These are phyloP conservation scores for Sebastes fasciatus DNA, from an alignment of 2,113 vertebrate genomes.

Conservation along the genomic window DNA sequence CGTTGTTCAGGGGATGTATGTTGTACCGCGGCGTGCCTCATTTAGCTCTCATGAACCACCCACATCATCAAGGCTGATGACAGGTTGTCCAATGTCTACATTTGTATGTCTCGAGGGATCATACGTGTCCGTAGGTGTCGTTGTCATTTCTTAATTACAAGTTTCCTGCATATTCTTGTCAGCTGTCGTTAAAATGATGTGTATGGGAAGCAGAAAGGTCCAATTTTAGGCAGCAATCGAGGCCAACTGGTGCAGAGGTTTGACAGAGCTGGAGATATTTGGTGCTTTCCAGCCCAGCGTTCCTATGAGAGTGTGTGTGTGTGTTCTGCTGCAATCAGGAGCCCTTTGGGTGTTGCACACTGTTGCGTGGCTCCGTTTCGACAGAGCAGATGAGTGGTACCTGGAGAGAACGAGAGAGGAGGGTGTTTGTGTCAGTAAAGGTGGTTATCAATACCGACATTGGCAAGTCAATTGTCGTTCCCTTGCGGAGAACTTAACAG, in stretches of 20 bases:
- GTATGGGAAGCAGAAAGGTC: background rate
- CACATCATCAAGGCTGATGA: constrained; percentile 23
- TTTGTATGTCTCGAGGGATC: background rate
- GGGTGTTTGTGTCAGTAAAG: background rate
- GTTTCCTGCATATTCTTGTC: constrained; percentile 16
- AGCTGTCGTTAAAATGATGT: constrained; percentile 9
- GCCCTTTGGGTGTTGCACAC: constrained; percentile 63
- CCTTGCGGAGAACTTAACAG: background rate
- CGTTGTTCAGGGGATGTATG: constrained; percentile 9
- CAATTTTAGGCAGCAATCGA: background rate
- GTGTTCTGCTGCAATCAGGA: constrained; percentile 19
- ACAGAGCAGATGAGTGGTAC: constrained; percentile 18
- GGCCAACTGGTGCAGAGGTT: background rate
- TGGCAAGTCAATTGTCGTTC: background rate
- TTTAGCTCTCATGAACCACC: constrained; percentile 19
- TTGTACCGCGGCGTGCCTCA: constrained; percentile 4
- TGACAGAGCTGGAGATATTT: background rate
- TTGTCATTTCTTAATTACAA: background rate
- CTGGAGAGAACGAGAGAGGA: background rate
- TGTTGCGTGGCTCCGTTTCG: constrained; percentile 57
- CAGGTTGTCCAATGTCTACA: background rate
- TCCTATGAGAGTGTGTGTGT: background rate
- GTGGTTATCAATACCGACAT: background rate
- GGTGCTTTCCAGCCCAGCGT: background rate
- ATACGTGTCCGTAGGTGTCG: background rate